A percentile compares a stretch with the other conserved stretches of the same genome.
Conservation (phyloP, 2,113 vertebrate genomes). For the Cyanoliseus patagonus region DNA sequence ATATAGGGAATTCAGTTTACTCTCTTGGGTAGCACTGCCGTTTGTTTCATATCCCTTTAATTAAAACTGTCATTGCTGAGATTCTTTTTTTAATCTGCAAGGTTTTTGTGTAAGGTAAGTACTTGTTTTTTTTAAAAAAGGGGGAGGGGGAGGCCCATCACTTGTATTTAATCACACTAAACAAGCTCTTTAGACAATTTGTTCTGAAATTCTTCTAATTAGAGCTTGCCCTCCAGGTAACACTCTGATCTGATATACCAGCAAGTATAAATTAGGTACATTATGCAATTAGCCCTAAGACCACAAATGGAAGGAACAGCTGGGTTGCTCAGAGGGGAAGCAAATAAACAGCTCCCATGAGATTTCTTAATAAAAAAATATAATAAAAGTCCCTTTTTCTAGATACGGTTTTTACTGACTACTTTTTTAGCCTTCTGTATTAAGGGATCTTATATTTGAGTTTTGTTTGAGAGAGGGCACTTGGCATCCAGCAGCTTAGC, state of each 20-base stretch:
- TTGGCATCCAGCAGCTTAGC: background rate
- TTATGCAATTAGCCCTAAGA: conserved; percentile 81
- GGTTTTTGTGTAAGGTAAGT: conserved; percentile 56
- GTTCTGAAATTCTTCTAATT: conserved; percentile 81
- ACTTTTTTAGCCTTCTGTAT: background rate
- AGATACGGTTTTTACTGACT: background rate
- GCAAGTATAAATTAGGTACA: conserved; percentile 81
- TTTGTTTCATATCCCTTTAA: conserved; percentile 55
- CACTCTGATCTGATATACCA: conserved; percentile 79
- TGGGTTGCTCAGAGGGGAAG: conserved; percentile 67
- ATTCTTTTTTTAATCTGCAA: conserved; percentile 44
- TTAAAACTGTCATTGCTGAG: conserved; percentile 40
- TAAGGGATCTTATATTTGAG: background rate
- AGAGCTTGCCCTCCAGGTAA: conserved; percentile 81
- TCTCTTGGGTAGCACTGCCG: conserved; percentile 6
- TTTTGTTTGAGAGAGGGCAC: background rate
- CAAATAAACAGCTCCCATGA: conserved; percentile 70
- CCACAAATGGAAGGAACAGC: conserved; percentile 78
- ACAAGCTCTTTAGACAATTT: conserved; percentile 81
- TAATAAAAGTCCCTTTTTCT: background rate
- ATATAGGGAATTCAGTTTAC: conserved; percentile 9
- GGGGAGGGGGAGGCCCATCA: background rate
- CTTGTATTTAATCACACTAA: conserved; percentile 76
- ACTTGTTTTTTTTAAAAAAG: conserved; percentile 51
- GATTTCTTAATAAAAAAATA: conserved; percentile 59